phyloP scores from a whole-genome alignment of 2,797 vertebrate species.

The Rhynchotus rufescens region DNA sequence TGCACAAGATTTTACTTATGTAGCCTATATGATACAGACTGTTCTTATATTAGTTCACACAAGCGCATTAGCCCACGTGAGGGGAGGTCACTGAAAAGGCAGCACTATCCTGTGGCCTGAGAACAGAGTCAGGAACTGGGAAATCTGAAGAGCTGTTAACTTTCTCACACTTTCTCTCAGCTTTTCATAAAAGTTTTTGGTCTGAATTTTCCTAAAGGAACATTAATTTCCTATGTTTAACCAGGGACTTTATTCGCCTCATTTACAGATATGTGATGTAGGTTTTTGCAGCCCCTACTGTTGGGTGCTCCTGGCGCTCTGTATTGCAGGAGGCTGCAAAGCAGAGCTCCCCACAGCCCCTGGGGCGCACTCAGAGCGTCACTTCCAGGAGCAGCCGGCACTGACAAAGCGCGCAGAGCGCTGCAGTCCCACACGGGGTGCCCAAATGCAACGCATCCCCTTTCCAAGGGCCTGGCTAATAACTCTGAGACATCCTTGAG shows the following conservation, averaged over 20 bases:
- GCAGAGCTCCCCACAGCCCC: background rate
- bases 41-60: background rate
- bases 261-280: constrained; percentile 3
- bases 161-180: constrained; percentile 7
- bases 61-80: constrained; percentile 7
- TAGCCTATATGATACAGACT: background rate
- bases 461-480: background rate
- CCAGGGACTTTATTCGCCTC: background rate
- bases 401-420: accelerated
- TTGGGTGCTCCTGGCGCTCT: background rate
- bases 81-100: constrained; percentile 34
- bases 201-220: constrained; percentile 12
- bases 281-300: background rate
- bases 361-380: background rate
- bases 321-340: background rate
- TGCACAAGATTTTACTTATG: background rate
- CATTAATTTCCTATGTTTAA: constrained; percentile 1
- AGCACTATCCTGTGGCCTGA: constrained; percentile 32
- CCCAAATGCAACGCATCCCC: background rate
- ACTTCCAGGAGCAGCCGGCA: background rate
- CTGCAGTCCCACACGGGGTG: background rate
- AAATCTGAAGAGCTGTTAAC: constrained; percentile 4
- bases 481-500: background rate
- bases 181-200: background rate
- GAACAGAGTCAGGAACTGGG: background rate